Base-by-base conservation (phyloP, 2,888 invertebrate genomes). In the Drepana falcataria region DNA sequence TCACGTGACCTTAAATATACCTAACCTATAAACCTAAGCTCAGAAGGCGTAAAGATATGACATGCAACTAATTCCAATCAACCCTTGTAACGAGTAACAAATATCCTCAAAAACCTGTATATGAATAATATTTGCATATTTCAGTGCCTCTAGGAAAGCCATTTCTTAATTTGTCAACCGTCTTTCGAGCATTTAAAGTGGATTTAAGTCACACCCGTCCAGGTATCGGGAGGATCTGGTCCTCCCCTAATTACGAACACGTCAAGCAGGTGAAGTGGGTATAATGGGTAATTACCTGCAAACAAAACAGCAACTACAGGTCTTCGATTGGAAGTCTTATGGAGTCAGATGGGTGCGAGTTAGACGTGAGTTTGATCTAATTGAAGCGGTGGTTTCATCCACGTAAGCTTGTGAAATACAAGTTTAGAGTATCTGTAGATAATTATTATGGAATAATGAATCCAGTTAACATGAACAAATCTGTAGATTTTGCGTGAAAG, bases 191-290 rank as follows among this genome's bases (percentile, higher is more conserved):
- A 44, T 9, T 44, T 44, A 9, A 44, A 44, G 9, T 9, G 2
- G 44, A 44, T 9, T 9, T 44, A 44, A 44, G 44, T 0, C 37
- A 37, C 37, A 37, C 7, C 9, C 44, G 3, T 9, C 44, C 9
- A 9, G 44, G 9, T 9, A 9, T 9, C 44, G 44, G 44, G 44
- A 9, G 44, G 44, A 9, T 9, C 64, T 58, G 61, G 57, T 57
- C 67, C 56, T 53, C 52, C 60, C 69, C 74, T 83, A 83, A 83
- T 83, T 83, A 81, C 71, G 62, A 62, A 70, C 74, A 74, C 69
- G 81, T 80, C 83, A 81, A 69, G 66, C 69, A 71, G 71, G 69
- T 85, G 83, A 84, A 75, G 71, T 78, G 83, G 84, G 84, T 85
- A 75, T 74, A 77, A 76, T 75, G 63, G 73, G 72, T 69, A 77